Percentiles rank a stretch among this genome's conserved stretches.
Evolutionary conservation across 2,888 invertebrate genomes (phyloP).

Genomic region (Lysandra bellargus): DNA sequence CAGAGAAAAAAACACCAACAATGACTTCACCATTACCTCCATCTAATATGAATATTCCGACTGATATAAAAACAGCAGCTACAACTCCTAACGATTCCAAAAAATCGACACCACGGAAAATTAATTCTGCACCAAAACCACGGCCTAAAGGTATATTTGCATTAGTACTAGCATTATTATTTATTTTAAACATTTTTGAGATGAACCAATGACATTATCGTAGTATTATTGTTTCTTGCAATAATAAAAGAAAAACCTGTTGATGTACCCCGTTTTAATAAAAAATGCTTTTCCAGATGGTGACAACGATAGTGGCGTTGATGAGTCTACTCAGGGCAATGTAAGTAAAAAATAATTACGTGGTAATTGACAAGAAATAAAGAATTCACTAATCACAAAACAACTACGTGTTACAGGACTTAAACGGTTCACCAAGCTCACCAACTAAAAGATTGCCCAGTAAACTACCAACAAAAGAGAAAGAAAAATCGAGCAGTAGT

Average conservation of each 20-base stretch:
- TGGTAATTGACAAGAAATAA: not conserved
- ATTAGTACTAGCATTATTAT: constrained; percentile 25
- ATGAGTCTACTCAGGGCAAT: constrained; percentile 90
- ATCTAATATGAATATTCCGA: constrained; percentile 63
- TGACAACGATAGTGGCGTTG: constrained; percentile 91
- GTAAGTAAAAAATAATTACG: constrained; percentile 72
- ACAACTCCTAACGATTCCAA: constrained; percentile 55
- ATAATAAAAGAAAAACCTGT: not conserved
- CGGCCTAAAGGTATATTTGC: constrained; percentile 69
- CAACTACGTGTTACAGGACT: constrained; percentile 59
- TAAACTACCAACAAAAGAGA: constrained; percentile 75
- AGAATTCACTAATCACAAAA: not conserved
- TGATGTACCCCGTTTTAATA: not conserved
- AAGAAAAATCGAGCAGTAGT: constrained; percentile 73
- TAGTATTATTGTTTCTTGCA: constrained; percentile 9
- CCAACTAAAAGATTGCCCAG: constrained; percentile 87
- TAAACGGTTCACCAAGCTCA: constrained; percentile 86
- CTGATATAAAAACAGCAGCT: constrained; percentile 61
- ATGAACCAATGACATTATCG: constrained; percentile 57
- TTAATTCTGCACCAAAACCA: constrained; percentile 66
- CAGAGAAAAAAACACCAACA: constrained; percentile 60
- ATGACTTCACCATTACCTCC: constrained; percentile 56
- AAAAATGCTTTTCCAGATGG: constrained; percentile 83
- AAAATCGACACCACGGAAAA: constrained; percentile 69
- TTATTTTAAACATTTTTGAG: constrained; percentile 43